A percentile compares a stretch with the other conserved stretches of the same genome.
phyloP scores from a whole-genome alignment of 2,113 vertebrate species.

The Conger conger region DNA sequence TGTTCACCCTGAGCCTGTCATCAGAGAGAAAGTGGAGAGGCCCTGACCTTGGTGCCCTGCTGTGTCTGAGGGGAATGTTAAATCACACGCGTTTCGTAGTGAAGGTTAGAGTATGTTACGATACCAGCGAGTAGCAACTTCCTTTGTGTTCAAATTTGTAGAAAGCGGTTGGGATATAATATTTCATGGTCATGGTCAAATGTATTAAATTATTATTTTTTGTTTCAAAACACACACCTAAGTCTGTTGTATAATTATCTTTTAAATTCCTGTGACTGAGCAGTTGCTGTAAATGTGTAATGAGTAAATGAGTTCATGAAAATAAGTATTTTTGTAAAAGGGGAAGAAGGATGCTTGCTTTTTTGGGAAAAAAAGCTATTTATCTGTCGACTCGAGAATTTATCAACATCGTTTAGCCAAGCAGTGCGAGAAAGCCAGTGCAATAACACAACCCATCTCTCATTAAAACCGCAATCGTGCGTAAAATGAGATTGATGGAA shows the following conservation, averaged over 20 bases:
- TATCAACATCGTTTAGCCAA: conserved; percentile 51
- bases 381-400: conserved; percentile 38
- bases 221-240: too few species aligned
- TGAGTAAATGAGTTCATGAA: conserved; percentile 52
- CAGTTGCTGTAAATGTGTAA: conserved; percentile 36
- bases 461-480: conserved; percentile 96
- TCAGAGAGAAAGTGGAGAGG: conserved; percentile 12
- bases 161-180: conserved; percentile 33
- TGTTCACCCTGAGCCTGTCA: conserved; percentile 9
- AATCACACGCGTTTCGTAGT: conserved; percentile 24
- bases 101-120: conserved; percentile 2
- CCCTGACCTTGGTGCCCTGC: conserved; percentile 13
- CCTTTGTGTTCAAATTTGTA: conserved; percentile 20
- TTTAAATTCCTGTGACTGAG: conserved; percentile 44
- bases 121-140: conserved; percentile 24
- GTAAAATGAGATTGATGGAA: conserved; percentile 94
- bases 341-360: conserved; percentile 42
- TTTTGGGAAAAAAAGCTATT: conserved; percentile 31
- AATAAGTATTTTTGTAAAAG: conserved; percentile 39
- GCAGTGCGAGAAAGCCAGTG: conserved; percentile 55
- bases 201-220: too few species aligned
- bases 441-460: conserved; percentile 83
- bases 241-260: conserved; percentile 49
- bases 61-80: conserved; percentile 8
- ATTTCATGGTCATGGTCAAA: conserved; percentile 47